Evolutionary conservation across 2,888 invertebrate genomes (phyloP), one percentile per base, ranked within the genome.

Genomic region (Abscondita cerata): DNA sequence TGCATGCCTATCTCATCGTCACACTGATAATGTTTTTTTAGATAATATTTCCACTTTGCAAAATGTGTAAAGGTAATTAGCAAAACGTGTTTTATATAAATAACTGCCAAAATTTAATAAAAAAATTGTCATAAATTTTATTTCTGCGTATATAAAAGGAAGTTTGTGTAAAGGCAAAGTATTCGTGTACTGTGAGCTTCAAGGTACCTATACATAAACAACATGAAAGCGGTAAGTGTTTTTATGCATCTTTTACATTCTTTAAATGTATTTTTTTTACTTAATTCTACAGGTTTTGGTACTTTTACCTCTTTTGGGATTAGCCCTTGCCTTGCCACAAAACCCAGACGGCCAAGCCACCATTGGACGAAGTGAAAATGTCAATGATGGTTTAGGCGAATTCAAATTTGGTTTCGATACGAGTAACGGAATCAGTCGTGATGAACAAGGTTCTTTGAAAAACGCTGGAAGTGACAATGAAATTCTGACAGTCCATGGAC

Each of bases 281-380:
- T 16, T 41, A 15, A 4, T 40, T 5, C 3, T 19, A 11, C n/a
- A 44, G 44, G 44, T 44, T 11, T 18, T 44, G 6, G 16, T 44
- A 16, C 16, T 44, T 19, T 11, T 16, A 18, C 3, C 18, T 3
- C 4, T 44, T 18, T 44, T 44, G 18, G 18, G 18, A 9, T 16
- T 44, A 9, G 44, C 18, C 13, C 15, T 44, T 44, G 16, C 44
- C n/a, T n/a, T 8, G 8, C 41, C 41, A 2, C 41, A 41, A 44
- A 16, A 19, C 1, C 41, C 64, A 40, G 69, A 69, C 59, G 75
- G 84, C 73, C 85, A 86, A 65, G 86, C 85, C 2, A 83, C 85
- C 72, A 82, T 88, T 65, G 67, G 86, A 47, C 83, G 85, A 55
- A 86, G 85, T 70, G 87, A 87, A 44, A 81, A 81, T 64, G 83